Percentiles rank a stretch among this genome's conserved stretches.
phyloP scores from a whole-genome alignment of 1,140 invertebrate genomes.

The Solenopsis invicta region DNA sequence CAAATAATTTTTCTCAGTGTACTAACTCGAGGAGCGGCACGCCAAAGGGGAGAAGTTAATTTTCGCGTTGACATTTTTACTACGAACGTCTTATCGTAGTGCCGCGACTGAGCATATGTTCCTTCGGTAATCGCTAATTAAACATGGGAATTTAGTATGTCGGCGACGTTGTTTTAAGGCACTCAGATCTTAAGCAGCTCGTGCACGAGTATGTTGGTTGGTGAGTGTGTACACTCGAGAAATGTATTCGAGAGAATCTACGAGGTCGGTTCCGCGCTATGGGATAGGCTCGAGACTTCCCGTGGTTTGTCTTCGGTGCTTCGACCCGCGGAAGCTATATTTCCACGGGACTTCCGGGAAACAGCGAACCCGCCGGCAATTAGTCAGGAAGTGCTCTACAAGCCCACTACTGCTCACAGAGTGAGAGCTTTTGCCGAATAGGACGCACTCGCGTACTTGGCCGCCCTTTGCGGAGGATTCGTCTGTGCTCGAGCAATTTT shows the following conservation, averaged over 20 bases:
- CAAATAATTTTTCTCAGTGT: too few species aligned
- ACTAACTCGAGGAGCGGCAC: neutral
- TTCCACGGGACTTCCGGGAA: conserved; percentile 77
- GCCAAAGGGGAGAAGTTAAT: conserved; percentile 18
- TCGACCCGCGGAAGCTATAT: conserved; percentile 78
- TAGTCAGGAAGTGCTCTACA: conserved; percentile 80
- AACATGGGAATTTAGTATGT: conserved; percentile 62
- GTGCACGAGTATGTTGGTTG: neutral
- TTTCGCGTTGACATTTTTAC: conserved; percentile 35
- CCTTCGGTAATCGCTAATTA: conserved; percentile 69
- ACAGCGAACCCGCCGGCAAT: conserved; percentile 75
- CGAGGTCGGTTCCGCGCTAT: conserved; percentile 67
- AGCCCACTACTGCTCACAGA: conserved; percentile 69
- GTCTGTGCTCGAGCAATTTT: conserved; percentile 39
- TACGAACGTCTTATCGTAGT: neutral
- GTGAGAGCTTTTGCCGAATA: conserved; percentile 70
- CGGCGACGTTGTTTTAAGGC: conserved; percentile 44
- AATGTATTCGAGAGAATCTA: conserved; percentile 66
- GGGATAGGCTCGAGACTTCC: conserved; percentile 72
- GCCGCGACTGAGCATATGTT: conserved; percentile 19
- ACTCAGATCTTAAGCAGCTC: conserved; percentile 34
- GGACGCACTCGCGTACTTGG: conserved; percentile 64
- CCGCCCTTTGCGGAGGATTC: conserved; percentile 48
- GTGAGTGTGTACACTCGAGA: conserved; percentile 27
- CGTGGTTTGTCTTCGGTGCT: conserved; percentile 72